Evolutionary conservation across 2,113 vertebrate genomes (phyloP).

Genomic region (Myotis lucifugus): DNA sequence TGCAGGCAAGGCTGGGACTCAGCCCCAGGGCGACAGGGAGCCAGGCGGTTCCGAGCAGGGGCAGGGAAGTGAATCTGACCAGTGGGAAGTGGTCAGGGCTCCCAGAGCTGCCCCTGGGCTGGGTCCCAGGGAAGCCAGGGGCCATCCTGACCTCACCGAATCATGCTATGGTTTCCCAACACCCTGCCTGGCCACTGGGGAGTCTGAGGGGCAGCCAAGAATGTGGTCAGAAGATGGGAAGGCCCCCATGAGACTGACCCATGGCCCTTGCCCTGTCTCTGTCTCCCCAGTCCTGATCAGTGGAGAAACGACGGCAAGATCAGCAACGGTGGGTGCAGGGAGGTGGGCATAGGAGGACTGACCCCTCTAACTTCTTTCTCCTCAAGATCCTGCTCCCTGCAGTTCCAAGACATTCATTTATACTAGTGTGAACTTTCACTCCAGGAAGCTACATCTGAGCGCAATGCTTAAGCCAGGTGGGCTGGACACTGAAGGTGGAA

Average conservation of each 20-base stretch:
- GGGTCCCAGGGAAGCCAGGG: slow-evolving; percentile 17
- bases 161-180: slow-evolving; percentile 19
- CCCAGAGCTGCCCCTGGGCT: not conserved
- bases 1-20: not conserved
- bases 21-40: not conserved
- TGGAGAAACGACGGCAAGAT: not conserved
- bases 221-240: slow-evolving; percentile 27
- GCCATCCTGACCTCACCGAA: not conserved
- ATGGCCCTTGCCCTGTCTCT: not conserved
- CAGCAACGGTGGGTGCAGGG: not conserved
- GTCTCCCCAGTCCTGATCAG: not conserved
- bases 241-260: not conserved
- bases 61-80: not conserved
- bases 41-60: not conserved
- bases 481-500: not conserved
- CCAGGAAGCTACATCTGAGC: not conserved
- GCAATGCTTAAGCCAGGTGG: not conserved
- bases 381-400: not conserved
- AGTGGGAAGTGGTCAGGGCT: not conserved
- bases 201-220: not conserved
- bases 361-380: not conserved
- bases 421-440: not conserved
- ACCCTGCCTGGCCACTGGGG: not conserved
- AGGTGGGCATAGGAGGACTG: not conserved
- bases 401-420: not conserved